phyloP scores from a whole-genome alignment of 2,888 invertebrate species.

The Tipula helvola region DNA sequence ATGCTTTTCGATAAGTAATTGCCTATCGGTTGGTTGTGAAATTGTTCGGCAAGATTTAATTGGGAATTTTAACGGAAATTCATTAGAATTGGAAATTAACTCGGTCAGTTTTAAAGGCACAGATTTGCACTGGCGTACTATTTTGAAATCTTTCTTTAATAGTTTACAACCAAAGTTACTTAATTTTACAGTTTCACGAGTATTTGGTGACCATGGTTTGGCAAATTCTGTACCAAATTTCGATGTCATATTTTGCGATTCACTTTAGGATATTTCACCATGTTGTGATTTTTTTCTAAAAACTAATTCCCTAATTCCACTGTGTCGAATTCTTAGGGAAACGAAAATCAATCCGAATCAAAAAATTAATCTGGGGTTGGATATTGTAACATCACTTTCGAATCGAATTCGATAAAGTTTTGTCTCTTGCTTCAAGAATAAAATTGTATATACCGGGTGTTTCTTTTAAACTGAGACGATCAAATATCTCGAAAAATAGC shows the following conservation, averaged over 20 bases:
- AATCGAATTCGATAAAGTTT: too few relatives aligned
- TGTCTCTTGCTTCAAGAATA: too few relatives aligned
- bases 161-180: constrained; percentile 22
- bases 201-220: constrained; percentile 20
- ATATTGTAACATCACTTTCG: too few relatives aligned
- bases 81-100: constrained; percentile 13
- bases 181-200: not conserved
- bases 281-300: too few relatives aligned
- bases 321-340: too few relatives aligned
- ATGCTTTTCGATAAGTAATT: constrained; percentile 24
- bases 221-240: constrained; percentile 26
- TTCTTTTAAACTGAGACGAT: too few relatives aligned
- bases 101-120: constrained; percentile 10
- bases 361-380: too few relatives aligned
- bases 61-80: constrained; percentile 26
- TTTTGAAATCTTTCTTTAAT: constrained; percentile 21
- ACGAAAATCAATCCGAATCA: too few relatives aligned
- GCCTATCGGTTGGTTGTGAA: constrained; percentile 24
- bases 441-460: too few relatives aligned
- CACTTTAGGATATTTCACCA: too few relatives aligned
- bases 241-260: constrained; percentile 12
- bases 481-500: too few relatives aligned
- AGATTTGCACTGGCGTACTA: constrained; percentile 18
- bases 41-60: constrained; percentile 27
- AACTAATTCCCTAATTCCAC: too few relatives aligned